phyloP scores from a whole-genome alignment of 1,140 invertebrate species.

The Zaprionus tsacasi region DNA sequence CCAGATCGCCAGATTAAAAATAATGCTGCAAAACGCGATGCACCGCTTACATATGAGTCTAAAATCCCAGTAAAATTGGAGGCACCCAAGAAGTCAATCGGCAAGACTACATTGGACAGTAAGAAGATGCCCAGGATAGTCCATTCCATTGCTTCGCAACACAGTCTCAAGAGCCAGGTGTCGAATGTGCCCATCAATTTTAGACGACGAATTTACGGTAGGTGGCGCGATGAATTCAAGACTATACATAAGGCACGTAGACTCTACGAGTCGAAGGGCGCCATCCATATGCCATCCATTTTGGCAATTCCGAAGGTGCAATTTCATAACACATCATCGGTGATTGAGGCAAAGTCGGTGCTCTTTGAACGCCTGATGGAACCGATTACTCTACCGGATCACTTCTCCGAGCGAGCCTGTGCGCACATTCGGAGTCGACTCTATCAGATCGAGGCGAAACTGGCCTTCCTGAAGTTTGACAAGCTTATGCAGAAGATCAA shows the following conservation, averaged over 20 bases:
- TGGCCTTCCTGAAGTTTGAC: conserved; percentile 5
- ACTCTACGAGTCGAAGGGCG: conserved; percentile 1
- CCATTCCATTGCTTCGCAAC: background rate
- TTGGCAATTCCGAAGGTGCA: background rate
- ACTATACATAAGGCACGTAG: background rate
- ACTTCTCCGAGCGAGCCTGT: conserved; percentile 2
- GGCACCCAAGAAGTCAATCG: background rate
- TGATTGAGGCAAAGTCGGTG: background rate
- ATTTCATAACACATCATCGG: background rate
- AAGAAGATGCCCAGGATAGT: background rate
- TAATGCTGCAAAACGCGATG: no score
- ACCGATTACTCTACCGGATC: background rate
- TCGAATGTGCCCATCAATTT: background rate
- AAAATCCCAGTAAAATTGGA: background rate
- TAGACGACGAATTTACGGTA: background rate
- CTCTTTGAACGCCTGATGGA: conserved; percentile 13
- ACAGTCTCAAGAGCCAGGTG: background rate
- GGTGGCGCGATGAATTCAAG: background rate
- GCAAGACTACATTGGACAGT: background rate
- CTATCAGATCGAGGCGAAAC: background rate
- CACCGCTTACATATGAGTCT: background rate
- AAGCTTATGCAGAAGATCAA: conserved; percentile 20
- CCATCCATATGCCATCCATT: background rate
- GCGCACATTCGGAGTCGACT: background rate
- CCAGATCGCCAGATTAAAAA: background rate